phyloP scores from a whole-genome alignment of 2,797 vertebrate species.

The Poecilia picta region DNA sequence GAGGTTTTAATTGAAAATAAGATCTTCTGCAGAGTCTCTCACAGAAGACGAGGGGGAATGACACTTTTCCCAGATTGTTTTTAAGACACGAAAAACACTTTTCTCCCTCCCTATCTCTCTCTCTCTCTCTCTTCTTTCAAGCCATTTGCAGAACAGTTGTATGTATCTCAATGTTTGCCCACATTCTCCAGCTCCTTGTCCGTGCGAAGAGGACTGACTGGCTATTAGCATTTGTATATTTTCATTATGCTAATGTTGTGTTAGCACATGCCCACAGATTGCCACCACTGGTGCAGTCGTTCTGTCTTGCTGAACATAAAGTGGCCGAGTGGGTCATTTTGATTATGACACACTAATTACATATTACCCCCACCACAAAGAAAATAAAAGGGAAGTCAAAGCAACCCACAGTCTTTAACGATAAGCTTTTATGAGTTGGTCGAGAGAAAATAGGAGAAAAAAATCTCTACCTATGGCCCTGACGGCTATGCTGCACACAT shows the following conservation, averaged over 20 bases:
- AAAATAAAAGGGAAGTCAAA: slow-evolving; percentile 80
- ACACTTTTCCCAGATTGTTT: slow-evolving; percentile 80
- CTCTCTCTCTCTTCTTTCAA: slow-evolving; percentile 41
- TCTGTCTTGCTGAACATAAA: slow-evolving; percentile 99
- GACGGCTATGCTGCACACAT: slow-evolving; percentile 93
- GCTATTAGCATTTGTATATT: slow-evolving; percentile 99
- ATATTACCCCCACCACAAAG: slow-evolving; percentile 87
- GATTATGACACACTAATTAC: slow-evolving; percentile 99
- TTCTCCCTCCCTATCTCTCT: slow-evolving; percentile 14
- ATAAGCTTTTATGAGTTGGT: slow-evolving; percentile 95
- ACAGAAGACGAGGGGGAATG: slow-evolving; percentile 90
- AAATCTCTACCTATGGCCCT: slow-evolving; percentile 92
- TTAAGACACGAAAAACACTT: slow-evolving; percentile 75
- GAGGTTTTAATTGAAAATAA: slow-evolving; percentile 99
- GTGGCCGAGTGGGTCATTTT: slow-evolving; percentile 99
- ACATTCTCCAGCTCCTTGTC: slow-evolving; percentile 91
- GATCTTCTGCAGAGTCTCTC: slow-evolving; percentile 74
- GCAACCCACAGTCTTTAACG: slow-evolving; percentile 97
- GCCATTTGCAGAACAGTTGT: slow-evolving; percentile 91
- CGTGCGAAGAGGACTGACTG: slow-evolving; percentile 88
- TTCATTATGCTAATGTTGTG: slow-evolving; percentile 99
- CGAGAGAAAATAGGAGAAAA: slow-evolving; percentile 70
- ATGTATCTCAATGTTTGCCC: slow-evolving; percentile 85
- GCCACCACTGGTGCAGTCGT: slow-evolving; percentile 98
- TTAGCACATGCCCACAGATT: slow-evolving; percentile 99